Percentiles rank a stretch among this genome's conserved stretches.
phyloP scores from a whole-genome alignment of 2,888 invertebrate species.

The Flexamia atlantica region DNA sequence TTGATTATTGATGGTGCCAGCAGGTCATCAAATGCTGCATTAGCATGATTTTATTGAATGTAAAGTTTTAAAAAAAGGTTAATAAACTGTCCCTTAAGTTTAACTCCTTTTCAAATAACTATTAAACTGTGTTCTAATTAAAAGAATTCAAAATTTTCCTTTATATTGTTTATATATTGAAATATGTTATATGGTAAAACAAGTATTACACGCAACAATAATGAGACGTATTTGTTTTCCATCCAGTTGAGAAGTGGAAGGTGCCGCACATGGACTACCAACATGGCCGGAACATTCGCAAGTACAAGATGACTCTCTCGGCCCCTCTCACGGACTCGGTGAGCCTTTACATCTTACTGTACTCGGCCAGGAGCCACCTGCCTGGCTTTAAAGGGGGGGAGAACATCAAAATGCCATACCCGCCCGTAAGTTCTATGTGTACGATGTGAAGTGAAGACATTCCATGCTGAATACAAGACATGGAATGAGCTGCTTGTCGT shows the following conservation, averaged over 20 bases:
- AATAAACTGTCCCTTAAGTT: too few relatives aligned
- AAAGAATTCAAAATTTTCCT: too few relatives aligned
- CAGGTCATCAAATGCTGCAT: too few relatives aligned
- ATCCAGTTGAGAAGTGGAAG: slow-evolving; percentile 54
- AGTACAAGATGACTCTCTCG: slow-evolving; percentile 35
- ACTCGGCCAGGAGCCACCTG: slow-evolving; percentile 57
- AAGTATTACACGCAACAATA: background rate
- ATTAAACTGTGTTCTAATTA: too few relatives aligned
- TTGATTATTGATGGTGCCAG: too few relatives aligned
- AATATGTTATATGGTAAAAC: too few relatives aligned
- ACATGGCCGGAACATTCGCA: slow-evolving; percentile 27
- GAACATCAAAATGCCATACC: slow-evolving; percentile 53
- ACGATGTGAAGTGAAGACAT: slow-evolving; percentile 15
- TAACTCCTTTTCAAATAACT: too few relatives aligned
- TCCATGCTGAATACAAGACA: slow-evolving; percentile 36
- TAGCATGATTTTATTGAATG: too few relatives aligned
- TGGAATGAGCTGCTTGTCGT: slow-evolving; percentile 38
- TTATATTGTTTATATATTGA: too few relatives aligned
- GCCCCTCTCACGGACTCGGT: slow-evolving; percentile 46
- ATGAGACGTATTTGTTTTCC: background rate
- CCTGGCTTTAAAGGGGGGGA: slow-evolving; percentile 59
- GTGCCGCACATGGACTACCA: slow-evolving; percentile 59
- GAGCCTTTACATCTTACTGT: slow-evolving; percentile 56
- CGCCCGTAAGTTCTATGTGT: slow-evolving; percentile 34
- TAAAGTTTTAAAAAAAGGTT: too few relatives aligned